A percentile compares a stretch with the other conserved stretches of the same genome.
Evolutionary conservation across 2,888 invertebrate species (phyloP).

Genomic region (Eurytoma californica): DNA sequence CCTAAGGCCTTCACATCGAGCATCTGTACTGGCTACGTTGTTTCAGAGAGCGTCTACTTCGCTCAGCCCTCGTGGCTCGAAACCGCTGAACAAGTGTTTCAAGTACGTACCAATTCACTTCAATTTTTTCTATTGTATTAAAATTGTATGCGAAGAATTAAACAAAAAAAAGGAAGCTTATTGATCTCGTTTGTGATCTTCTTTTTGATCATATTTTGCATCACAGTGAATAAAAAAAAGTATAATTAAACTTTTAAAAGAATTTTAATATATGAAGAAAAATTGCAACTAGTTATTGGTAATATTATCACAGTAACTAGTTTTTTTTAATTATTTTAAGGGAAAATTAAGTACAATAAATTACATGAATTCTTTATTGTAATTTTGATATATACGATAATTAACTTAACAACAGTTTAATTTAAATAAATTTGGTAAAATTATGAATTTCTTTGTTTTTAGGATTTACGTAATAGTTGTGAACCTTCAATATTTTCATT

Average conservation of each 20-base stretch:
- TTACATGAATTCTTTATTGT: no score
- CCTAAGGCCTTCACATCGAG: constrained; percentile 93
- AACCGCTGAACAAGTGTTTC: constrained; percentile 83
- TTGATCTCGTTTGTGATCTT: background rate
- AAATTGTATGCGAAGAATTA: background rate
- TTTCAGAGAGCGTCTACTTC: constrained; percentile 95
- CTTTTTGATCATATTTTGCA: no score
- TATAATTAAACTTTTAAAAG: no score
- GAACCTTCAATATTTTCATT: constrained; percentile 94
- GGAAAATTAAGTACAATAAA: no score
- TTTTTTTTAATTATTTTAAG: no score
- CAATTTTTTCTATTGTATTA: constrained; percentile 13
- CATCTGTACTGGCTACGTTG: constrained; percentile 90
- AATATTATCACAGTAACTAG: no score
- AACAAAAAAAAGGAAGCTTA: background rate
- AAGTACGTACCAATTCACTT: constrained; percentile 75
- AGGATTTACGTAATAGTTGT: constrained; percentile 88
- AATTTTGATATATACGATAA: no score
- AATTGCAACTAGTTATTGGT: no score
- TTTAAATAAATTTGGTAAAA: no score
- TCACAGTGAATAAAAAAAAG: no score
- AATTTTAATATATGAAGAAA: no score
- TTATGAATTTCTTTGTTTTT: constrained; percentile 57
- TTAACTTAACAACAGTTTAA: no score
- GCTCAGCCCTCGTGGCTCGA: constrained; percentile 88